Percentiles rank a stretch among this genome's conserved stretches.
phyloP scores from a whole-genome alignment of 2,888 invertebrate species.

The Plebejus argus region DNA sequence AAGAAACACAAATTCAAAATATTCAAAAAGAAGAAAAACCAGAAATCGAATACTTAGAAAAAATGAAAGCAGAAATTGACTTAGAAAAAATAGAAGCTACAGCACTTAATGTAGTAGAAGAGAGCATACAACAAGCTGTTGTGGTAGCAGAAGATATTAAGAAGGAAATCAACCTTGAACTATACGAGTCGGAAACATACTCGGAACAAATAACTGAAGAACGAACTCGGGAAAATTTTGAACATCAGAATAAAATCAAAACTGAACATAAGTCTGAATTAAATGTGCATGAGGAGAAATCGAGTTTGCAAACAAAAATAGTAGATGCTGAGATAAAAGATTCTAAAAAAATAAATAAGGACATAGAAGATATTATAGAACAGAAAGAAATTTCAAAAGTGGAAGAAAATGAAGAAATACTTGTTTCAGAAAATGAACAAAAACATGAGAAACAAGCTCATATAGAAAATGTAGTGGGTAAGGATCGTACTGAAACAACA shows the following conservation, averaged over 20 bases:
- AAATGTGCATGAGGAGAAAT: constrained; percentile 8
- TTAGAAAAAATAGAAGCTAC: constrained; percentile 60
- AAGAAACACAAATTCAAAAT: constrained; percentile 23
- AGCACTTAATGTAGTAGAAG: constrained; percentile 59
- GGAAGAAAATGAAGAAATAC: background rate
- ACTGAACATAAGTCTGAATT: background rate
- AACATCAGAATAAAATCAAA: background rate
- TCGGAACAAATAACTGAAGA: background rate
- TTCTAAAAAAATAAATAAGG: constrained; percentile 8
- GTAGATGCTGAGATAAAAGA: background rate
- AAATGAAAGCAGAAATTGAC: constrained; percentile 49
- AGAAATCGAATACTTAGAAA: constrained; percentile 44
- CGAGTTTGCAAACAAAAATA: background rate
- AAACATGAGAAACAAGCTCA: constrained; percentile 43
- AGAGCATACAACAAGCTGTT: constrained; percentile 64
- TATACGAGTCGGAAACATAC: constrained; percentile 37
- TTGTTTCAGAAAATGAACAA: background rate
- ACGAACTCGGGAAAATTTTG: background rate
- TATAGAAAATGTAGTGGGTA: background rate
- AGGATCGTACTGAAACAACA: constrained; percentile 32
- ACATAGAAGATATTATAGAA: background rate
- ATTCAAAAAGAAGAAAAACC: constrained; percentile 29
- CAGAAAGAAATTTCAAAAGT: constrained; percentile 5
- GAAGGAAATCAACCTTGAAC: constrained; percentile 58
- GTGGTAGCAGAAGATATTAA: constrained; percentile 61